phyloP scores from a whole-genome alignment of 2,797 vertebrate species.

The Allobates femoralis region DNA sequence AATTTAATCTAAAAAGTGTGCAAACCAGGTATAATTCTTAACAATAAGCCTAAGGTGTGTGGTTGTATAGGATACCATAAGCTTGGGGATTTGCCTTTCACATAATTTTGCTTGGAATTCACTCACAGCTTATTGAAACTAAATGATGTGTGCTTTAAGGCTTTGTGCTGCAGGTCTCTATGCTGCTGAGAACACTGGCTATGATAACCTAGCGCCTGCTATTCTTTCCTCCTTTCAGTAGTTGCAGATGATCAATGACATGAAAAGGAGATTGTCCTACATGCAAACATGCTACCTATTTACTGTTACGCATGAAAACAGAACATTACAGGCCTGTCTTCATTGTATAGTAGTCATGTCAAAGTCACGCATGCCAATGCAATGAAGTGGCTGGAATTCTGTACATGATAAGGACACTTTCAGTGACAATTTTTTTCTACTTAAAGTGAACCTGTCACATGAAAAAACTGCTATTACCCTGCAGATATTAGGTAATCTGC shows the following conservation, averaged over 20 bases:
- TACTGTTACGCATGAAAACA: neutral
- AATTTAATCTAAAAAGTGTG: neutral
- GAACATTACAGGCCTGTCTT: neutral
- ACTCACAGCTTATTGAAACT: slow-evolving; percentile 1
- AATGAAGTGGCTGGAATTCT: neutral
- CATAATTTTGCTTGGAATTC: slow-evolving; percentile 17
- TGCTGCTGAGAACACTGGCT: neutral
- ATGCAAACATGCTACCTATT: slow-evolving; percentile 7
- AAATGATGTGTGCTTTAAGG: neutral
- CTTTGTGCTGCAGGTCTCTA: slow-evolving; percentile 2
- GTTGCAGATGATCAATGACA: neutral
- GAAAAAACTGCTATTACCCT: no score
- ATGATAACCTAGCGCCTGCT: neutral
- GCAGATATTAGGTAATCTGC: no score
- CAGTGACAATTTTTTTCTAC: no score
- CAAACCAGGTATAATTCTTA: neutral
- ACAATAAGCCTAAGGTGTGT: slow-evolving; percentile 4
- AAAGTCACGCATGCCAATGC: neutral
- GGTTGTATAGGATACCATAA: neutral
- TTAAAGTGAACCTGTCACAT: no score
- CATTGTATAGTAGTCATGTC: neutral
- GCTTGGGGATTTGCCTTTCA: neutral
- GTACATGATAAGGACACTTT: no score
- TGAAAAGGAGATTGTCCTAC: neutral
- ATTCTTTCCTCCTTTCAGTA: neutral